These are phyloP conservation scores for Sphinx pinastri DNA, from an alignment of 2,888 invertebrate species.

Conservation along the genomic window DNA sequence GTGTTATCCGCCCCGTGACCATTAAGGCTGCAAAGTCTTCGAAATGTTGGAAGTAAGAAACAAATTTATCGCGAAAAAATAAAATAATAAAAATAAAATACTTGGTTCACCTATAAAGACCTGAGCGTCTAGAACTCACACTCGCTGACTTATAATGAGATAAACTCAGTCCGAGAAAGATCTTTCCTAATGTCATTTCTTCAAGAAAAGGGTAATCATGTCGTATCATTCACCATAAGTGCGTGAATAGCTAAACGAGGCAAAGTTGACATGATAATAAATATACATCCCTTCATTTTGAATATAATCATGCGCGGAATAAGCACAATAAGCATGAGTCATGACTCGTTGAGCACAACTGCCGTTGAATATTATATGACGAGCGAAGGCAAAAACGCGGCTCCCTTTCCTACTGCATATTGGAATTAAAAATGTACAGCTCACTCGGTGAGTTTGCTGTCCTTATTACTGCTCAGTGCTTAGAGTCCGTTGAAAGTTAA, in stretches of 20 bases:
- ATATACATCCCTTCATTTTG: not conserved
- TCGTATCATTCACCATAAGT: not conserved
- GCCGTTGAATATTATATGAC: constrained; percentile 11
- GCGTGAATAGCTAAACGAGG: not conserved
- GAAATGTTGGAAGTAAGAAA: too few species aligned
- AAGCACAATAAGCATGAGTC: constrained; percentile 6
- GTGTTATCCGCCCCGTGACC: too few species aligned
- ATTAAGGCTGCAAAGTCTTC: too few species aligned
- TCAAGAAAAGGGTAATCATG: not conserved
- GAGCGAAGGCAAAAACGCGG: not conserved
- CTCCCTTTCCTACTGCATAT: constrained; percentile 8
- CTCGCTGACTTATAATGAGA: too few species aligned
- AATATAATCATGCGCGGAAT: constrained; percentile 17
- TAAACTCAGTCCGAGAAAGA: too few species aligned
- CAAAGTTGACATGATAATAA: constrained; percentile 2
- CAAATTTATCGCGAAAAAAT: too few species aligned
- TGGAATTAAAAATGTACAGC: constrained; percentile 15
- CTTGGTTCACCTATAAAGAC: too few species aligned
- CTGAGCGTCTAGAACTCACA: too few species aligned
- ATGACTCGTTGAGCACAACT: constrained; percentile 2
- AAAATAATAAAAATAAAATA: too few species aligned
- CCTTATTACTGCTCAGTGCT: constrained; percentile 19
- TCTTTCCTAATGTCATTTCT: too few species aligned
- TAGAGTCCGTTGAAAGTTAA: not conserved
- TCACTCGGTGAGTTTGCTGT: not conserved